A percentile compares a stretch with the other conserved stretches of the same genome.
phyloP scores from a whole-genome alignment of 1,140 invertebrate genomes.

The Camponotus pennsylvanicus region DNA sequence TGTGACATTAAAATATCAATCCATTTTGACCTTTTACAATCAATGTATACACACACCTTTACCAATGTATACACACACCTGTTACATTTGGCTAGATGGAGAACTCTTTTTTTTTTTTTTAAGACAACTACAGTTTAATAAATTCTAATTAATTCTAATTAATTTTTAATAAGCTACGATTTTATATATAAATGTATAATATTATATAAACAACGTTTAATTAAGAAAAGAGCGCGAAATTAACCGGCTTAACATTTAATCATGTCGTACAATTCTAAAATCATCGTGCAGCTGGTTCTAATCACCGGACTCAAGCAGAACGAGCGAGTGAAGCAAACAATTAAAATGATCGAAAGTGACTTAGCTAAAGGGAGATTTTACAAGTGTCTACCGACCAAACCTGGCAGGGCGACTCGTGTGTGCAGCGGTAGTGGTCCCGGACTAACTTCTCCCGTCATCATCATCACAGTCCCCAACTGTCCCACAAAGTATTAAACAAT shows the following conservation, averaged over 20 bases:
- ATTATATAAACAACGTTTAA: too few relatives aligned
- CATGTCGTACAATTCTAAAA: not conserved
- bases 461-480: slow-evolving; percentile 82
- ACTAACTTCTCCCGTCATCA: slow-evolving; percentile 81
- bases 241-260: too few relatives aligned
- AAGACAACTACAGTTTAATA: not conserved
- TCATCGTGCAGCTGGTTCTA: slow-evolving; percentile 5
- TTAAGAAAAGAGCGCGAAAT: too few relatives aligned
- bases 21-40: not conserved
- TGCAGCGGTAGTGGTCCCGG: slow-evolving; percentile 82
- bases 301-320: not conserved
- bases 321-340: slow-evolving; percentile 4
- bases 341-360: not conserved
- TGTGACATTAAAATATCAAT: not conserved
- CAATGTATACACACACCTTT: not conserved
- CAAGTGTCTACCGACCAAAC: slow-evolving; percentile 82
- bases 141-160: not conserved
- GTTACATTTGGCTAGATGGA: not conserved
- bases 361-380: slow-evolving; percentile 63
- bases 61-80: not conserved
- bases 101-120: not conserved
- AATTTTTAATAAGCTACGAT: too few relatives aligned
- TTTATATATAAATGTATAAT: too few relatives aligned
- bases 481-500: slow-evolving; percentile 82
- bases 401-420: slow-evolving; percentile 82